Conservation (phyloP, 2,113 vertebrate species). For the Scophthalmus maximus region DNA sequence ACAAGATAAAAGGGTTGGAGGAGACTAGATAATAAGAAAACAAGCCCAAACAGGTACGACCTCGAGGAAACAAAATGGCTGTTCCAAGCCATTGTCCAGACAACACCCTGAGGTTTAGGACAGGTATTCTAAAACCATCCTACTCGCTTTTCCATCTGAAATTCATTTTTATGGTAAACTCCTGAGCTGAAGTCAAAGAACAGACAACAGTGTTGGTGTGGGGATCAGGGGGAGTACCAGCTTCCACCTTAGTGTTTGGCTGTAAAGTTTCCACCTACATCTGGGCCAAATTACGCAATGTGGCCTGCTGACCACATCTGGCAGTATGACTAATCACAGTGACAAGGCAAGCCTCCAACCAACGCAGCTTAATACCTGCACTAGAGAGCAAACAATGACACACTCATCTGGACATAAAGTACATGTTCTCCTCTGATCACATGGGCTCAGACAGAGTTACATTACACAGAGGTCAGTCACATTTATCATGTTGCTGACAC, state of each 20-base stretch:
- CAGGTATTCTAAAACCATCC: conserved; percentile 7
- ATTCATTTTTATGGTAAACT: conserved; percentile 26
- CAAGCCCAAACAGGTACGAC: conserved; percentile 31
- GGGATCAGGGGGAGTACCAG: conserved; percentile 17
- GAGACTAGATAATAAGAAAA: conserved; percentile 47
- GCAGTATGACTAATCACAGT: conserved; percentile 64
- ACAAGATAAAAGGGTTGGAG: conserved; percentile 25
- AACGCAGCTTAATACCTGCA: conserved; percentile 33
- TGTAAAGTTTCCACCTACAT: conserved; percentile 57
- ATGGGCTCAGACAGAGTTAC: neutral
- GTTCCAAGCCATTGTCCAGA: conserved; percentile 4
- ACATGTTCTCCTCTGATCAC: conserved; percentile 4
- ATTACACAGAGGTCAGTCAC: neutral
- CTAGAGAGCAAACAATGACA: conserved; percentile 18
- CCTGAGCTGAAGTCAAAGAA: conserved; percentile 28
- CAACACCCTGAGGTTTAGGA: conserved; percentile 9
- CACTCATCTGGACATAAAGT: neutral
- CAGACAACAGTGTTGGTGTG: conserved; percentile 38
- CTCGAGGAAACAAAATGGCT: conserved; percentile 52
- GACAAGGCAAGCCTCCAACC: conserved; percentile 49
- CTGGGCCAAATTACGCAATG: conserved; percentile 70
- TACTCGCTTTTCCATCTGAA: neutral
- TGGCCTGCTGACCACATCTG: conserved; percentile 58
- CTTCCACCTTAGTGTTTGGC: conserved; percentile 47
- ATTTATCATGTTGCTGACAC: neutral